These are phyloP conservation scores for Pyrgilauda ruficollis DNA, from an alignment of 2,113 vertebrate species.

Conservation along the genomic window DNA sequence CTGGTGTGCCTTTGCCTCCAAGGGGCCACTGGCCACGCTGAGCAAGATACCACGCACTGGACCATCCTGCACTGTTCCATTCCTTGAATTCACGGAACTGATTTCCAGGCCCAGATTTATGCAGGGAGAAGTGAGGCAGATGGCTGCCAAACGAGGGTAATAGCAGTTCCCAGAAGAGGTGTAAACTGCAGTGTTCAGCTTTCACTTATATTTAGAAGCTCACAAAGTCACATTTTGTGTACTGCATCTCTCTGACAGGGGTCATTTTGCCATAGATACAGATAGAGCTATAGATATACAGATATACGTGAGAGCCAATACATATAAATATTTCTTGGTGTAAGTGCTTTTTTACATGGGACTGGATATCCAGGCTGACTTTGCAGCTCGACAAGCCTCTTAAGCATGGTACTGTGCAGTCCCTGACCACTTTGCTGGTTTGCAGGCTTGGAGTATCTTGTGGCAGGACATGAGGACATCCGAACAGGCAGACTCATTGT, in stretches of 20 bases:
- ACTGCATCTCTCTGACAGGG: neutral
- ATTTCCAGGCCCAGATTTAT: neutral
- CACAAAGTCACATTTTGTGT: neutral
- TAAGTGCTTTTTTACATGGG: neutral
- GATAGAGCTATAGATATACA: neutral
- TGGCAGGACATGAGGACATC: conserved; percentile 89
- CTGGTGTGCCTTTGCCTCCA: neutral
- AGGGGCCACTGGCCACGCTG: neutral
- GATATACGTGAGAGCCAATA: neutral
- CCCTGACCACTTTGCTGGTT: conserved; percentile 13
- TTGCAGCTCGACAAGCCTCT: neutral
- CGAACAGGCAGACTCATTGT: conserved; percentile 86
- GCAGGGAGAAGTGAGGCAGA: neutral
- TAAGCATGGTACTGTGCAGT: neutral
- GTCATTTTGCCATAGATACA: neutral
- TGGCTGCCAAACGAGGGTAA: neutral
- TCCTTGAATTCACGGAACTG: neutral
- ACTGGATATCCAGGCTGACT: neutral
- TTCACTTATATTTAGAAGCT: neutral
- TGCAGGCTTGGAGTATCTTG: conserved; percentile 89
- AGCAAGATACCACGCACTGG: neutral
- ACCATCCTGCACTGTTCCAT: neutral
- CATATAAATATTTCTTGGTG: neutral
- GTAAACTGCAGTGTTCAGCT: neutral
- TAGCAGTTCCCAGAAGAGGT: neutral